Conservation (phyloP, 2,113 vertebrate species). For the Dunckerocampus dactyliophorus region DNA sequence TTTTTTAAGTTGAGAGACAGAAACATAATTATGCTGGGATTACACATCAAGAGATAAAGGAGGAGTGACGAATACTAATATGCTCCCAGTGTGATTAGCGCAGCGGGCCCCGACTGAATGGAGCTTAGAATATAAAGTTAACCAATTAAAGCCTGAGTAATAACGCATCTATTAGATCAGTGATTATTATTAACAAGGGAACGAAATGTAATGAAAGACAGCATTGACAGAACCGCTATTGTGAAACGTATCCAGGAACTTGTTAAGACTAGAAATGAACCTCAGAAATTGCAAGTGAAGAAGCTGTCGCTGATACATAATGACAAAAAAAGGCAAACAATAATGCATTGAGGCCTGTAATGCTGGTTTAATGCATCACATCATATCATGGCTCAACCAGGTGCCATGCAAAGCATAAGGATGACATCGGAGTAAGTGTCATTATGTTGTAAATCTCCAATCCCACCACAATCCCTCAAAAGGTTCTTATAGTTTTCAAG, state of each 20-base stretch:
- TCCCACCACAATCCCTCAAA: neutral
- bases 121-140: slow-evolving; percentile 1
- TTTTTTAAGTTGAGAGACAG: neutral
- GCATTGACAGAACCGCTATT: neutral
- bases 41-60: neutral
- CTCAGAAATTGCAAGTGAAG: too few species aligned
- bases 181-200: slow-evolving; percentile 7
- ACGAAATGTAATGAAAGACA: neutral
- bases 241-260: neutral
- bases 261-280: neutral
- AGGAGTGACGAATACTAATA: slow-evolving; percentile 3
- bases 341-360: too few species aligned
- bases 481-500: neutral
- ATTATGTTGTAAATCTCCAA: neutral
- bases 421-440: too few species aligned
- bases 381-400: too few species aligned
- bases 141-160: neutral
- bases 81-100: neutral
- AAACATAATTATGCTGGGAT: slow-evolving; percentile 4
- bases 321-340: too few species aligned
- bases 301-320: too few species aligned
- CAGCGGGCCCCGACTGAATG: neutral
- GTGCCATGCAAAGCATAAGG: too few species aligned
- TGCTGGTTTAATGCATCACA: too few species aligned
- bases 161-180: slow-evolving; percentile 6